Conservation (phyloP, 35 echinoderm and acorn worm genomes). For the Stichopus chloronotus region DNA sequence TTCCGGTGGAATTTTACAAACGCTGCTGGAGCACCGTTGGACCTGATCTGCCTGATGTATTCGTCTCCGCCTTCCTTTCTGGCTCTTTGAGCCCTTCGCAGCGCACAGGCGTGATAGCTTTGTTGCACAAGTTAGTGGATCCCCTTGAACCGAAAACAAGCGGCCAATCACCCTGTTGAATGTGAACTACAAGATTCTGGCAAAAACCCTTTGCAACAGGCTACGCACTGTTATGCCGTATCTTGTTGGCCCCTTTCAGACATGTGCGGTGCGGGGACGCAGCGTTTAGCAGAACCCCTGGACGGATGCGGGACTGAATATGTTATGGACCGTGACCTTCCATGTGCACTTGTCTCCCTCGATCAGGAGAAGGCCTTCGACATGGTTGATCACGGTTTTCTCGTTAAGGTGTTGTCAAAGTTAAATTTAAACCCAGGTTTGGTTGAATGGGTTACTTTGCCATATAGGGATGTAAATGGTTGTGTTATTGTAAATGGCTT, state of each 20-base stretch:
- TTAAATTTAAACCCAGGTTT: not conserved
- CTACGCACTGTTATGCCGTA: not conserved
- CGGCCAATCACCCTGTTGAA: slow-evolving; percentile 41
- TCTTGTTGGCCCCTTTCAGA: slow-evolving; percentile 41
- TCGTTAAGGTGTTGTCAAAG: not conserved
- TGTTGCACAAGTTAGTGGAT: not conserved
- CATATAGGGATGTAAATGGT: not conserved
- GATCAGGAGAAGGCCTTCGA: not conserved
- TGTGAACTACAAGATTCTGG: slow-evolving; percentile 49
- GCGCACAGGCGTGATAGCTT: not conserved
- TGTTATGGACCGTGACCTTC: not conserved
- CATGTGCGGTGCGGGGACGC: slow-evolving; percentile 9
- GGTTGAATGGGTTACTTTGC: not conserved
- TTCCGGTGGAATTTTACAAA: slow-evolving; percentile 24
- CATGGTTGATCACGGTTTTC: no score
- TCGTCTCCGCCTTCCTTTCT: not conserved
- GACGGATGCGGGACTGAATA: not conserved
- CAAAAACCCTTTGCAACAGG: slow-evolving; percentile 2
- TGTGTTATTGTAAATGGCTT: no score
- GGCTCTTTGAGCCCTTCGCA: not conserved
- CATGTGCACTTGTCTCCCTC: no score
- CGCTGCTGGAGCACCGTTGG: not conserved
- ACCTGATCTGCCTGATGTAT: not conserved
- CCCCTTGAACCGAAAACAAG: not conserved
- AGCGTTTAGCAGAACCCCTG: not conserved